Base-by-base conservation (phyloP, 2,888 invertebrate species). In the Bellardia bayeri region DNA sequence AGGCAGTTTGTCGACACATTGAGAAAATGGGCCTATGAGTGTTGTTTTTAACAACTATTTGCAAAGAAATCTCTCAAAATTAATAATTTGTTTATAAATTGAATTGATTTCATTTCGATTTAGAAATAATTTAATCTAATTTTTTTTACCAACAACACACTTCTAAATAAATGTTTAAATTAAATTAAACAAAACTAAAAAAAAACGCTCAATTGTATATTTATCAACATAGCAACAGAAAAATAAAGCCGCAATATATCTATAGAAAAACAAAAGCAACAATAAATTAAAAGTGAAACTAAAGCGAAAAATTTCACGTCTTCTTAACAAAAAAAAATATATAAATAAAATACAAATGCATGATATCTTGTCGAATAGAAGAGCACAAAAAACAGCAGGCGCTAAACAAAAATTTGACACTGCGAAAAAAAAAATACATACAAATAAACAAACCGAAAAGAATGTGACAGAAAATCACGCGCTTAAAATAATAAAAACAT, bases 171-270 rank as follows among this genome's bases (percentile, higher is more conserved):
- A 45, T 37, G 11, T 23, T 23, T 33, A 51, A 49, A 23, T 45
- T 9, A 45, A 9, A 45, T 11, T 45, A 16, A 45, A 45, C n/a
- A 58, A 23, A 64, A 56, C 13, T 5, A 37, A 42, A 56, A 64
- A 49, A 66, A 30, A 75, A 16, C n/a, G 4, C 30, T 51, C 8
- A 42, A 40, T 64, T 45, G 40, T 82, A 40, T 79, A 61, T 86
- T 79, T 86, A 75, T 63, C 69, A 83, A 82, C 78, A 56, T 87
- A n/a, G 84, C 68, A 85, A 84, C 78, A 79, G 54, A 64, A 37
- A 42, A 42, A 9, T 1, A 76, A 30, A 69, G 30, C 61, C 11
- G 2, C 23, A 66, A 42, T 54, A 76, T 66, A 61, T n/a, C 23
- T 13, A 14, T 13, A 64, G 16, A 49, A n/a, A 54, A 72, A 9